Conservation (phyloP, 2,888 invertebrate genomes). For the Heliothis peltigera region DNA sequence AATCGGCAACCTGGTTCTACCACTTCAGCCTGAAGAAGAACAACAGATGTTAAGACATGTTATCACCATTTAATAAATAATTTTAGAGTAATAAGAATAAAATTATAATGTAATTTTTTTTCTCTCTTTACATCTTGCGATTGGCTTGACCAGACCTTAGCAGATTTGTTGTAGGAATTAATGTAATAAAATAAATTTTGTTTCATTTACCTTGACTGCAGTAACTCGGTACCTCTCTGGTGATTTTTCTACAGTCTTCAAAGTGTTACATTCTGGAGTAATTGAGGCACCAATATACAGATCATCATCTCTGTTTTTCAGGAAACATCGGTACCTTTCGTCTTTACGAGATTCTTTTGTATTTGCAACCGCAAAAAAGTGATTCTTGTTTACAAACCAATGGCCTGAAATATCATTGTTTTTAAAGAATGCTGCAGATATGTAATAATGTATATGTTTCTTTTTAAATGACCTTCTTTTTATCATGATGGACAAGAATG, state of each 20-base stretch:
- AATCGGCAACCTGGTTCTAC: conserved; percentile 97
- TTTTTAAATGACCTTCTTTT: no score
- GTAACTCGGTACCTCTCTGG: conserved; percentile 96
- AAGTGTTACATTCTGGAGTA: conserved; percentile 97
- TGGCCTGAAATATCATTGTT: conserved; percentile 89
- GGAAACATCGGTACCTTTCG: conserved; percentile 97
- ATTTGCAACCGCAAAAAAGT: conserved; percentile 99
- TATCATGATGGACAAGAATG: no score
- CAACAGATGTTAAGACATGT: neutral
- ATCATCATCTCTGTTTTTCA: conserved; percentile 98
- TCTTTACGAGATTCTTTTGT: conserved; percentile 98
- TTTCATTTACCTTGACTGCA: conserved; percentile 91
- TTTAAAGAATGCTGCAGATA: neutral
- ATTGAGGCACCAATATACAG: conserved; percentile 97
- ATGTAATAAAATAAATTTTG: neutral
- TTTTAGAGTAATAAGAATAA: neutral
- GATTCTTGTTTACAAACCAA: conserved; percentile 98
- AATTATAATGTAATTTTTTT: no score
- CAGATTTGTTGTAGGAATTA: no score
- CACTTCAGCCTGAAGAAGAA: conserved; percentile 92
- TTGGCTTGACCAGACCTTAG: no score
- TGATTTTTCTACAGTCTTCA: conserved; percentile 98
- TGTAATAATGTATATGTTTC: no score
- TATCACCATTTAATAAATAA: neutral
- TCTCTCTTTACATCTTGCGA: no score